Percentiles rank a stretch among this genome's conserved stretches.
Conservation (phyloP, 2,113 vertebrate species). For the Zosterops lateralis region DNA sequence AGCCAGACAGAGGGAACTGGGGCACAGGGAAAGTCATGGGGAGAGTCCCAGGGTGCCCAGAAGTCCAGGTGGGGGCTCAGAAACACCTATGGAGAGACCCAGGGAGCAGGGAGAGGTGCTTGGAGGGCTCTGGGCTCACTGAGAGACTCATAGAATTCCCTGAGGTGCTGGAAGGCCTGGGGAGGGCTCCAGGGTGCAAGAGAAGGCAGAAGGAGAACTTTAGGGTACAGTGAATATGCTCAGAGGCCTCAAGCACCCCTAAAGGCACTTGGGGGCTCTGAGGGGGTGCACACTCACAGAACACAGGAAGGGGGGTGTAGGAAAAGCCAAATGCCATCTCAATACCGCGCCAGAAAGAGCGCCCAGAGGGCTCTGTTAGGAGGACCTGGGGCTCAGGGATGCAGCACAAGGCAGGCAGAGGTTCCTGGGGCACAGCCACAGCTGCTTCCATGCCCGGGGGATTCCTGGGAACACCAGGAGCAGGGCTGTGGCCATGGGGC, state of each 20-base stretch:
- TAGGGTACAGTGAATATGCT: not conserved
- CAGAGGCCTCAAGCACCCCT: not conserved
- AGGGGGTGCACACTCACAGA: not conserved
- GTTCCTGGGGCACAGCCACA: not conserved
- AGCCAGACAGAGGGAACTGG: not conserved
- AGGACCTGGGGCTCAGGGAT: fast-evolving
- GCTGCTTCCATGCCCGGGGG: fast-evolving
- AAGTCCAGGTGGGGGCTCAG: fast-evolving
- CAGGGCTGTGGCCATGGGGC: fast-evolving
- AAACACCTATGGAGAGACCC: fast-evolving
- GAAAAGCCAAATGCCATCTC: not conserved
- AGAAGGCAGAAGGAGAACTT: not conserved
- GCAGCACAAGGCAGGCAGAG: not conserved
- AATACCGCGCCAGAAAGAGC: not conserved
- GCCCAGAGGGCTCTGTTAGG: not conserved
- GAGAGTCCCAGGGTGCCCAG: not conserved
- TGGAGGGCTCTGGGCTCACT: not conserved
- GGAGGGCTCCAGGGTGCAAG: fast-evolving
- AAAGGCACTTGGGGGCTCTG: not conserved
- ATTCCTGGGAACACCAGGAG: not conserved
- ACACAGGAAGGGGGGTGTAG: not conserved
- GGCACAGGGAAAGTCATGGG: fast-evolving
- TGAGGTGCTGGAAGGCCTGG: not conserved
- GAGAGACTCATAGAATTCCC: not conserved
- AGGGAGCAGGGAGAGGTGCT: not conserved